A percentile compares a stretch with the other conserved stretches of the same genome.
These are phyloP conservation scores for Avahi laniger DNA, from an alignment of 2,797 vertebrate genomes.

Conservation along the genomic window DNA sequence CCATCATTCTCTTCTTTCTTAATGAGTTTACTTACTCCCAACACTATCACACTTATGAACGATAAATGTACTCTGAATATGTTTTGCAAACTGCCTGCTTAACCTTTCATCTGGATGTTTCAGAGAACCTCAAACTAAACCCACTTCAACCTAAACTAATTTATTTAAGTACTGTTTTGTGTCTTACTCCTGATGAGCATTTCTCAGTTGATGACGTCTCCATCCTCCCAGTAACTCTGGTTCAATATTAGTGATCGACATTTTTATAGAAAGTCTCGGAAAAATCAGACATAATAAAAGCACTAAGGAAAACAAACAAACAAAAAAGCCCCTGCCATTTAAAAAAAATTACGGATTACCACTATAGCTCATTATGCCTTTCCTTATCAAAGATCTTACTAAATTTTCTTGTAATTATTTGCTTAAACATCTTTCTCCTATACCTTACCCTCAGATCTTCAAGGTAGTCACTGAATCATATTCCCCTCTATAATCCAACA, in stretches of 20 bases:
- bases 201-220: not conserved
- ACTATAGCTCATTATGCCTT: not conserved
- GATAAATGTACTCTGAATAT: not conserved
- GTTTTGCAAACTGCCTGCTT: not conserved
- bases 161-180: not conserved
- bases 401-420: constrained; percentile 1
- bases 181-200: not conserved
- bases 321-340: not conserved
- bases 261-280: not conserved
- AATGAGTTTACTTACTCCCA: not conserved
- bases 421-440: not conserved
- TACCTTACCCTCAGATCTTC: not conserved
- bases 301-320: not conserved
- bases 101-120: not conserved
- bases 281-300: not conserved
- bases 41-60: not conserved
- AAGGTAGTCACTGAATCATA: not conserved
- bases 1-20: not conserved
- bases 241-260: not conserved
- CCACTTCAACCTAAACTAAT: not conserved
- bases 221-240: not conserved
- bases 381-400: not conserved
- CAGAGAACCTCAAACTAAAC: not conserved
- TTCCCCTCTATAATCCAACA: not conserved
- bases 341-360: not conserved